Evolutionary conservation across 35 echinoderm and acorn worm genomes (phyloP).

Genomic region (Amphiura filiformis): DNA sequence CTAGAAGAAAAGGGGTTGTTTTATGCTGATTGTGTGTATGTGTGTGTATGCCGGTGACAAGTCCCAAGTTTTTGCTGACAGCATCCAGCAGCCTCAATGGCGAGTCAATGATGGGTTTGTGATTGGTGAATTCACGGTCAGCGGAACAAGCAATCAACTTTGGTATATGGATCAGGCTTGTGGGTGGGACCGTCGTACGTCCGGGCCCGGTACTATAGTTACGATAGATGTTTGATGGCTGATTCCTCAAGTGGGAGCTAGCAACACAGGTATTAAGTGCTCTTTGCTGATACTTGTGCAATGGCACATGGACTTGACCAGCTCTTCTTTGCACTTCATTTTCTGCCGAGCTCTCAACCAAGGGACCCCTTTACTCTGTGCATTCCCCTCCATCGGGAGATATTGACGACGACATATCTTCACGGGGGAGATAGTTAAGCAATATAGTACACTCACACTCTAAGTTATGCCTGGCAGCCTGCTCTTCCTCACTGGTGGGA

Average conservation of each 20-base stretch:
- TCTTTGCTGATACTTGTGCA: background rate
- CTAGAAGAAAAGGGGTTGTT: background rate
- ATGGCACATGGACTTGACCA: constrained; percentile 8
- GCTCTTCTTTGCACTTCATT: background rate
- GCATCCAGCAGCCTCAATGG: background rate
- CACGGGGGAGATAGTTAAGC: background rate
- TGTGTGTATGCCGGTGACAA: no score
- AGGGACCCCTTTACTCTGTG: background rate
- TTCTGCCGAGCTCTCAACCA: background rate
- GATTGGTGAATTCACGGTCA: constrained; percentile 2
- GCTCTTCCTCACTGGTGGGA: constrained; percentile 20
- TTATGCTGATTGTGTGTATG: background rate
- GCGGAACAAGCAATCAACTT: constrained; percentile 9
- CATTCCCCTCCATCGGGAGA: background rate
- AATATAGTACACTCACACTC: background rate
- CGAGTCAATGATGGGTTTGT: background rate
- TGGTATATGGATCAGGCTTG: background rate
- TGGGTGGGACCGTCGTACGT: background rate
- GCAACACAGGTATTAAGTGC: constrained; percentile 11
- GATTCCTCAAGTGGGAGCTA: background rate
- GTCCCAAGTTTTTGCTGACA: no score
- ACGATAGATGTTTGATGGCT: background rate
- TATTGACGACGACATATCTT: background rate
- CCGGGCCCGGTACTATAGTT: background rate
- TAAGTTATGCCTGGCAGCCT: no score